Evolutionary conservation across 30 jellyfish, hydroid and myxozoan species (phyloP).

Genomic region (Aurelia coerulea): DNA sequence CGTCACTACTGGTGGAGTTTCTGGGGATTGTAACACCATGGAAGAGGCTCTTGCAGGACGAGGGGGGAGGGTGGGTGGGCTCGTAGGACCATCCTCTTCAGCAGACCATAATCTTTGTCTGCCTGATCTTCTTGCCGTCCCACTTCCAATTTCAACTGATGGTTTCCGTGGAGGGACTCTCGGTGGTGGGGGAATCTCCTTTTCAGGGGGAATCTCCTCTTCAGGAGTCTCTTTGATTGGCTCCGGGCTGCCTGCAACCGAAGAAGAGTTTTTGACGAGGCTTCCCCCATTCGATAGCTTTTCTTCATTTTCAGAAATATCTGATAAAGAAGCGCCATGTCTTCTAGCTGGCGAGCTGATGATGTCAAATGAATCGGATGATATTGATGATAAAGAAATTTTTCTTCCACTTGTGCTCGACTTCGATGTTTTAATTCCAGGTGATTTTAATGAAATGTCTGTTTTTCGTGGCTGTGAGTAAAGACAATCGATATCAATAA

Average conservation of each 20-base stretch:
- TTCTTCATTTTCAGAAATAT: conserved; percentile 52
- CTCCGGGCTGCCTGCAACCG: conserved; percentile 39
- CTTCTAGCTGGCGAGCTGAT: conserved; percentile 29
- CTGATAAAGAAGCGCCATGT: conserved; percentile 33
- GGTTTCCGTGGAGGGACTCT: conserved; percentile 69
- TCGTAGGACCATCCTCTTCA: conserved; percentile 1
- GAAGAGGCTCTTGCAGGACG: conserved; percentile 66
- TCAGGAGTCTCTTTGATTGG: conserved; percentile 32
- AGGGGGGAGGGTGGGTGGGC: conserved; percentile 74
- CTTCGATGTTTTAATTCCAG: conserved; percentile 94
- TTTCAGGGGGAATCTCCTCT: conserved; percentile 51
- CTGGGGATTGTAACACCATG: conserved; percentile 7
- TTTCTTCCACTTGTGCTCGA: conserved; percentile 58
- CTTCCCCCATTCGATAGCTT: conserved; percentile 48
- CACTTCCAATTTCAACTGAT: conserved; percentile 8
- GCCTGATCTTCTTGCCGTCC: not conserved
- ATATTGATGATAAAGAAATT: conserved; percentile 26
- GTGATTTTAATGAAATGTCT: conserved; percentile 91
- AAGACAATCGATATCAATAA: not conserved
- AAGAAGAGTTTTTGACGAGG: conserved; percentile 3
- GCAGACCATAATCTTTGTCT: not conserved
- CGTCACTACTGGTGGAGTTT: conserved; percentile 35
- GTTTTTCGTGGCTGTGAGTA: conserved; percentile 70
- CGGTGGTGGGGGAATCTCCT: conserved; percentile 68
- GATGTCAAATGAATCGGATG: conserved; percentile 37